Evolutionary conservation across 2,113 vertebrate genomes (phyloP).

Genomic region (Hippocampus barbouri): DNA sequence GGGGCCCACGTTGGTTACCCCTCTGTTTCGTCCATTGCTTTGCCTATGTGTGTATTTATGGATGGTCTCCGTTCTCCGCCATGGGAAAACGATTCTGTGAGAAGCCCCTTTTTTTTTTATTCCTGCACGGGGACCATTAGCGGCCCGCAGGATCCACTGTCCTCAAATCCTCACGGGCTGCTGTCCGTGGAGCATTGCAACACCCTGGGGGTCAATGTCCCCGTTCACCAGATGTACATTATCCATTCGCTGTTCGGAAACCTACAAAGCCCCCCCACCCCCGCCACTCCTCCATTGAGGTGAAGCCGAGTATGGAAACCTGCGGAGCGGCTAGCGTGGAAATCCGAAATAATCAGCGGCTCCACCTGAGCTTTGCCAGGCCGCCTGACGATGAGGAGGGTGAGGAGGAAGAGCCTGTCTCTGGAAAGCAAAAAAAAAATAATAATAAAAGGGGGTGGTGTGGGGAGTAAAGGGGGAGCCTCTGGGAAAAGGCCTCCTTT

Average conservation of each 20-base stretch:
- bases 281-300: constrained; percentile 49
- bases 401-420: constrained; percentile 56
- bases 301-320: constrained; percentile 58
- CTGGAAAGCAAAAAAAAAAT: constrained; percentile 60
- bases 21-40: neutral
- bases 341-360: constrained; percentile 63
- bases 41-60: neutral
- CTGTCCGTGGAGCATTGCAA: constrained; percentile 38
- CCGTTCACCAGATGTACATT: constrained; percentile 53
- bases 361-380: constrained; percentile 62
- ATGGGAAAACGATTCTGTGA: constrained; percentile 19
- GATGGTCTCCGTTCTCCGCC: neutral
- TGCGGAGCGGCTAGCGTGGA: constrained; percentile 55
- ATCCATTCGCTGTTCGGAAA: constrained; percentile 50
- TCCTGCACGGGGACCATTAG: constrained; percentile 17
- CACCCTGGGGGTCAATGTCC: constrained; percentile 39
- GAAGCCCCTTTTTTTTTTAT: neutral
- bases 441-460: constrained; percentile 53
- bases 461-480: constrained; percentile 46
- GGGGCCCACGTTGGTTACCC: too few relatives aligned
- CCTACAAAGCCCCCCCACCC: constrained; percentile 34
- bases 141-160: constrained; percentile 31
- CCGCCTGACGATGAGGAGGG: constrained; percentile 55
- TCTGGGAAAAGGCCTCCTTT: constrained; percentile 73
- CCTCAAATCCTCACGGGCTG: constrained; percentile 42